Evolutionary conservation across 2,888 invertebrate genomes (phyloP).

Genomic region (Phragmatobia fuliginosa): DNA sequence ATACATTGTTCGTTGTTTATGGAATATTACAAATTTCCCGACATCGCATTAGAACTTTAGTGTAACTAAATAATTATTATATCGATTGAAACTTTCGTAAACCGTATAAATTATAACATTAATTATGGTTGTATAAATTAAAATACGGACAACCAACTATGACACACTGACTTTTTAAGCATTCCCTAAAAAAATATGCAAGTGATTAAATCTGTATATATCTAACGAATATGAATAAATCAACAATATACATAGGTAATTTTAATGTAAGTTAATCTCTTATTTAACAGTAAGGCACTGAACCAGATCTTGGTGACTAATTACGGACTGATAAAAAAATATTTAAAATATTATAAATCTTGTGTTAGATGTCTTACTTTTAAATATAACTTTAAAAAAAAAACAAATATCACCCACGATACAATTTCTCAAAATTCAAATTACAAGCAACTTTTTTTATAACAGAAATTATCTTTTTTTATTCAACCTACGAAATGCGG

Average conservation of each 20-base stretch:
- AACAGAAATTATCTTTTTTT: no score
- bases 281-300: neutral
- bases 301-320: neutral
- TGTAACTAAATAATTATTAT: neutral
- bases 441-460: neutral
- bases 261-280: neutral
- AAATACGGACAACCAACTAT: neutral
- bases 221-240: neutral
- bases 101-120: neutral
- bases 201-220: neutral
- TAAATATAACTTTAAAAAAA: neutral
- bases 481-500: neutral
- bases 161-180: neutral
- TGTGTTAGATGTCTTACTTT: neutral
- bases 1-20: neutral
- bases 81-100: neutral
- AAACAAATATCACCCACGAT: neutral
- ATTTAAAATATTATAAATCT: neutral
- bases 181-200: neutral
- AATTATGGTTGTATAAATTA: neutral
- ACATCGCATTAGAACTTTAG: slow-evolving; percentile 2
- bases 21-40: slow-evolving; percentile 1
- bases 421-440: neutral
- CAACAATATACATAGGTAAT: neutral
- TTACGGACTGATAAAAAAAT: neutral